Base-by-base conservation (phyloP, 2,113 vertebrate genomes). In the Eublepharis macularius region DNA sequence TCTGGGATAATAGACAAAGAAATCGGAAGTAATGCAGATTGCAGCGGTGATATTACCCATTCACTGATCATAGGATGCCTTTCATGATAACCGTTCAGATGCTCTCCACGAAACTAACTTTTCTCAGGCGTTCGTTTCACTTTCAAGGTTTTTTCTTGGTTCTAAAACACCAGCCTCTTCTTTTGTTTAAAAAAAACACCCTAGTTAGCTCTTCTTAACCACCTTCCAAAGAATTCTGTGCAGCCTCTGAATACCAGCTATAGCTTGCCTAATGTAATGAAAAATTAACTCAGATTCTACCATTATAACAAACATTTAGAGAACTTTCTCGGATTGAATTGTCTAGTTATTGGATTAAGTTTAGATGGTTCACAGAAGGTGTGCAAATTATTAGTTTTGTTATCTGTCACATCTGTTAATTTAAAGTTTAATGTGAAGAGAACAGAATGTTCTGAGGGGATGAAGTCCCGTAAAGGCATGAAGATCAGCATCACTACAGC, bases 371-470 rank as follows among this genome's bases (percentile, higher is more conserved):
- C 85, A 75, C 12, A 87, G 78, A 86, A 26, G 41, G 39, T 16
- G 7, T 81, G 14, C 63, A 89, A 2, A 49, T 47, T 41, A 0
- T 49, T 74, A 77, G 21, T 26, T 78, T 80, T 26, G 4, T 54
- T 41, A 6, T 10, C 82, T 32, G 69, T 68, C 54, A 80, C 34
- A 49, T 19, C 73, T 21, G 39, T 57, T 82, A 85, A 93, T 75
- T 70, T 63, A 85, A 87, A 88, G 39, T 89, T 78, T 4, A 76
- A 88, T 80, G 4, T 78, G 49, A 68, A 8, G 47, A 41, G 45
- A 60, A 41, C 3, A 65, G 17, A 90, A 65, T 10, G 19, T 36
- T 80, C 17, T 45, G 3, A 0, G 26, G 41, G 69, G 39, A 70
- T 75, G 84, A 69, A 9, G 9, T 24, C 3, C 70, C 36, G 83